Percentiles rank a stretch among this genome's conserved stretches.
Conservation (phyloP, 2,113 vertebrate species). For the Sinocyclocheilus anophthalmus region DNA sequence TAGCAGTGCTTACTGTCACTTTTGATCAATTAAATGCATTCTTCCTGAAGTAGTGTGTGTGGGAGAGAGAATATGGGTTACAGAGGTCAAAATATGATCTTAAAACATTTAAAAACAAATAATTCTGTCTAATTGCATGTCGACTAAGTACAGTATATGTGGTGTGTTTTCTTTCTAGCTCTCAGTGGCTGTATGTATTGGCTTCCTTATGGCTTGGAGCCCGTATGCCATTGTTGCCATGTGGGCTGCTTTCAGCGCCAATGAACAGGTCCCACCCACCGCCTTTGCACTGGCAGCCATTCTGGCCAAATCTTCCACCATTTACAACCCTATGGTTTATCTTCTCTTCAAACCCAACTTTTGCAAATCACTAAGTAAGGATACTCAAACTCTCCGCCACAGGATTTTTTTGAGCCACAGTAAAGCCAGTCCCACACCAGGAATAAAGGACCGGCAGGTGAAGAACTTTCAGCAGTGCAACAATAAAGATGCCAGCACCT, state of each 20-base stretch:
- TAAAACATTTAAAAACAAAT: background rate
- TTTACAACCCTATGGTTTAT: constrained; percentile 53
- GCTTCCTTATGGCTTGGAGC: constrained; percentile 52
- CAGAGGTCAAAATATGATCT: background rate
- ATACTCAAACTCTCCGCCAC: constrained; percentile 13
- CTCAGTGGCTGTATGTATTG: constrained; percentile 52
- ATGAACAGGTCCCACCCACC: constrained; percentile 36
- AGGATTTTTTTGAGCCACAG: constrained; percentile 37
- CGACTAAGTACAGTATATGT: background rate
- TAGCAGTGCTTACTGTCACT: background rate
- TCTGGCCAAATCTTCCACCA: constrained; percentile 51
- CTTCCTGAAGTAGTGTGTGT: background rate
- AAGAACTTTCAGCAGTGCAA: background rate
- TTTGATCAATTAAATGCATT: background rate
- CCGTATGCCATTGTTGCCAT: constrained; percentile 51
- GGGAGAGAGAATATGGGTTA: background rate
- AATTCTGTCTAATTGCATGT: background rate
- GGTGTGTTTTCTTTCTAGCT: constrained; percentile 33
- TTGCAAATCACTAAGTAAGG: constrained; percentile 41
- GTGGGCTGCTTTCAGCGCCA: constrained; percentile 50
- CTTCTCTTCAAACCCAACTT: constrained; percentile 57
- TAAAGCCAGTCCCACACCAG: background rate
- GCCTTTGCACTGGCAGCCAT: constrained; percentile 41
- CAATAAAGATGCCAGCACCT: constrained; percentile 13
- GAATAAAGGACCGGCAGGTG: background rate